These are phyloP conservation scores for Limenitis camilla DNA, from an alignment of 2,888 invertebrate species.

Conservation along the genomic window DNA sequence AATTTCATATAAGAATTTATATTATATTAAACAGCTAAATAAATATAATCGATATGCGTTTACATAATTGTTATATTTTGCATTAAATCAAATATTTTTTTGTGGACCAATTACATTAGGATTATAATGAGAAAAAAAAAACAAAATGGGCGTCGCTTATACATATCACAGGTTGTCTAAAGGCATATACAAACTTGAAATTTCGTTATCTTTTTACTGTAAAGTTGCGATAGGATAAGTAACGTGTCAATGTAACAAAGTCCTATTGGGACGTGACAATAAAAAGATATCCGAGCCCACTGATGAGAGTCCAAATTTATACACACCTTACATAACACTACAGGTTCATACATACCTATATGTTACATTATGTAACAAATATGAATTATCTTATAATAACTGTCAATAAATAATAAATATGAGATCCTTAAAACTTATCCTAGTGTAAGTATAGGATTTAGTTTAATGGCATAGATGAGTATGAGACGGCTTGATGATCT, in stretches of 20 bases:
- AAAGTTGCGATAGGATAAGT: too few species aligned
- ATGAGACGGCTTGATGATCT: slow-evolving; percentile 5
- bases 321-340: slow-evolving; percentile 11
- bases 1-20: too few species aligned
- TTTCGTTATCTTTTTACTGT: too few species aligned
- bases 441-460: slow-evolving; percentile 11
- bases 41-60: too few species aligned
- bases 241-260: too few species aligned
- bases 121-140: slow-evolving; percentile 1
- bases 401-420: slow-evolving; percentile 12
- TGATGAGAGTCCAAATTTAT: slow-evolving; percentile 6
- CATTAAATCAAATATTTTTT: not conserved
- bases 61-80: not conserved
- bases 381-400: slow-evolving; percentile 8
- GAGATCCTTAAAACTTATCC: slow-evolving; percentile 18
- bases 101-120: not conserved
- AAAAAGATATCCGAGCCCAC: too few species aligned
- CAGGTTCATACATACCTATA: slow-evolving; percentile 5
- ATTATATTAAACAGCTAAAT: too few species aligned
- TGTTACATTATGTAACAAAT: slow-evolving; percentile 13
- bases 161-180: slow-evolving; percentile 21
- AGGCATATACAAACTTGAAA: slow-evolving; percentile 14
- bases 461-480: slow-evolving; percentile 7
- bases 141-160: slow-evolving; percentile 4
- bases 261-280: too few species aligned